Percentiles rank a stretch among this genome's conserved stretches.
These are phyloP conservation scores for Synergus itoensis DNA, from an alignment of 2,888 invertebrate genomes.

Conservation along the genomic window DNA sequence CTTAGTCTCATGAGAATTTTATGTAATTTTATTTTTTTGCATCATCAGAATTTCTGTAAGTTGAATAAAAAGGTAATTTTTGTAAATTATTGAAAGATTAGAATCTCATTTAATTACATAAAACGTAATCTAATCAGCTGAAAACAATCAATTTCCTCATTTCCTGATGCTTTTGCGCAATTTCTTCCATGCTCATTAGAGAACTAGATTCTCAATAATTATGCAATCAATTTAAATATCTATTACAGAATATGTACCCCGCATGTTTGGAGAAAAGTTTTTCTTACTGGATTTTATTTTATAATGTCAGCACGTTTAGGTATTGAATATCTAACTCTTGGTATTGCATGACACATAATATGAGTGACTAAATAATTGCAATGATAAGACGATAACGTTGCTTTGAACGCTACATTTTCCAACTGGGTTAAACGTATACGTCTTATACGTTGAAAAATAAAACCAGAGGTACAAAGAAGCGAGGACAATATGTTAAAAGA, in stretches of 20 bases:
- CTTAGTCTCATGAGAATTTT: neutral
- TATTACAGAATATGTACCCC: neutral
- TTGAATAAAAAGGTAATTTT: neutral
- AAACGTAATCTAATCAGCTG: neutral
- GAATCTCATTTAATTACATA: neutral
- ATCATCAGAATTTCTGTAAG: neutral
- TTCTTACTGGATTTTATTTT: neutral
- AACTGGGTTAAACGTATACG: conserved; percentile 29
- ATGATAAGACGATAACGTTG: conserved; percentile 27
- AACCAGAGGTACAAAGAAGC: neutral
- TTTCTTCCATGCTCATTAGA: neutral
- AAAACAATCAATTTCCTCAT: neutral
- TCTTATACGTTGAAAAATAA: neutral
- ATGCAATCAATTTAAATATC: neutral
- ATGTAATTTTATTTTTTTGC: neutral
- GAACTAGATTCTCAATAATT: neutral
- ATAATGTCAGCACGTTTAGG: neutral
- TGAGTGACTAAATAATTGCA: neutral
- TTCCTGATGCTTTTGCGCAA: neutral
- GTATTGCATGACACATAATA: conserved; percentile 17
- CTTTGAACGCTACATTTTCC: neutral
- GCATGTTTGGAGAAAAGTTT: neutral
- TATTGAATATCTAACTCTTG: neutral
- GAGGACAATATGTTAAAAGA: neutral
- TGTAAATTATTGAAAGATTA: neutral